Evolutionary conservation across 1,140 invertebrate genomes (phyloP).

Genomic region (Vanessa tameamea): DNA sequence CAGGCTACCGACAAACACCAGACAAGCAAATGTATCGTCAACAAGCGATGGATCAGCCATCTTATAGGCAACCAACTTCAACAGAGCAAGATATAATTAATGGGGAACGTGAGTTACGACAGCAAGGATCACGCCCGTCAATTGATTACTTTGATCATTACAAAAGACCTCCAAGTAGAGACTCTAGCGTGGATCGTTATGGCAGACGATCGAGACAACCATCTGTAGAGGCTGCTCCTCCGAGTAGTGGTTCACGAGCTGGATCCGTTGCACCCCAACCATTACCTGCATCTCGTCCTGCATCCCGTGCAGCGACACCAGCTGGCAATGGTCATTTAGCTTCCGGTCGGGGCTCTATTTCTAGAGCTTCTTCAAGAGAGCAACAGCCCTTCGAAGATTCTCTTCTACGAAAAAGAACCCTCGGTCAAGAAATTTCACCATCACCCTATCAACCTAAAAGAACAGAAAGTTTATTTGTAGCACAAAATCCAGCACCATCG

Average conservation of each 20-base stretch:
- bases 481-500: slow-evolving; percentile 79
- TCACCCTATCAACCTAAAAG: slow-evolving; percentile 92
- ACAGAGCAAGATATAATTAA: slow-evolving; percentile 61
- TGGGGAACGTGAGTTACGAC: slow-evolving; percentile 62
- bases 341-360: slow-evolving; percentile 74
- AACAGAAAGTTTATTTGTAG: slow-evolving; percentile 90
- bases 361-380: slow-evolving; percentile 74
- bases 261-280: slow-evolving; percentile 79
- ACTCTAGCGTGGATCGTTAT: slow-evolving; percentile 92
- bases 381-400: slow-evolving; percentile 89
- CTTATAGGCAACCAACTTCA: slow-evolving; percentile 46
- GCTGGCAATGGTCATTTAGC: slow-evolving; percentile 80
- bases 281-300: slow-evolving; percentile 62
- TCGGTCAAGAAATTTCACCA: slow-evolving; percentile 93
- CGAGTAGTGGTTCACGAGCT: slow-evolving; percentile 53
- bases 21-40: slow-evolving; percentile 56
- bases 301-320: slow-evolving; percentile 68
- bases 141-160: slow-evolving; percentile 95
- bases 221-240: slow-evolving; percentile 83
- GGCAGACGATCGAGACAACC: slow-evolving; percentile 87
- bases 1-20: slow-evolving; percentile 49
- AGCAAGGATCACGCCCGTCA: slow-evolving; percentile 80
- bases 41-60: slow-evolving; percentile 49
- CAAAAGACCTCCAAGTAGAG: slow-evolving; percentile 92
- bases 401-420: slow-evolving; percentile 87